These are phyloP conservation scores for Monodelphis domestica DNA, from an alignment of 2,797 vertebrate genomes.

Conservation along the genomic window DNA sequence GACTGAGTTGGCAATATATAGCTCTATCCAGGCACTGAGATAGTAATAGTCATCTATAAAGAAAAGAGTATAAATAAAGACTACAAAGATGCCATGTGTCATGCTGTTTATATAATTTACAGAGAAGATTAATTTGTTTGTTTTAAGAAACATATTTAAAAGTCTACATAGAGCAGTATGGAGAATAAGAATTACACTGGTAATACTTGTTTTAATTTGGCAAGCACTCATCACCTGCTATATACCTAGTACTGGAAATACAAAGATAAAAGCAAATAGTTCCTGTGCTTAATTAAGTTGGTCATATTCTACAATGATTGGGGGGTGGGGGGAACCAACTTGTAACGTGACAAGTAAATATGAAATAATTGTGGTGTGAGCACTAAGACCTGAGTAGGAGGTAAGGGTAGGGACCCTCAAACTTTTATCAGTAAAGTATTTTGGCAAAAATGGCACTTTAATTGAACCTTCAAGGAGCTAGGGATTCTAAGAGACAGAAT, in stretches of 20 bases:
- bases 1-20: not conserved
- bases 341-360: not conserved
- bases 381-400: not conserved
- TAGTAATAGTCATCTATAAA: conserved; percentile 5
- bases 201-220: not conserved
- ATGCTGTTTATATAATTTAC: not conserved
- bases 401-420: not conserved
- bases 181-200: not conserved
- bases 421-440: not conserved
- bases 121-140: not conserved
- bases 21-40: not conserved
- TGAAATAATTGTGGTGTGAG: not conserved
- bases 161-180: not conserved
- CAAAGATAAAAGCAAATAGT: not conserved
- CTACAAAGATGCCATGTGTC: not conserved
- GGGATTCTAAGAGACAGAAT: not conserved
- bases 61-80: conserved; percentile 18
- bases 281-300: not conserved
- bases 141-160: not conserved
- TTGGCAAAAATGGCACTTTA: not conserved
- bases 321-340: not conserved
- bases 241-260: not conserved
- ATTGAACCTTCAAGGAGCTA: not conserved
- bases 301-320: not conserved
- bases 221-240: not conserved